These are phyloP conservation scores for Erethizon dorsatum DNA, from an alignment of 2,797 vertebrate species.

Conservation along the genomic window DNA sequence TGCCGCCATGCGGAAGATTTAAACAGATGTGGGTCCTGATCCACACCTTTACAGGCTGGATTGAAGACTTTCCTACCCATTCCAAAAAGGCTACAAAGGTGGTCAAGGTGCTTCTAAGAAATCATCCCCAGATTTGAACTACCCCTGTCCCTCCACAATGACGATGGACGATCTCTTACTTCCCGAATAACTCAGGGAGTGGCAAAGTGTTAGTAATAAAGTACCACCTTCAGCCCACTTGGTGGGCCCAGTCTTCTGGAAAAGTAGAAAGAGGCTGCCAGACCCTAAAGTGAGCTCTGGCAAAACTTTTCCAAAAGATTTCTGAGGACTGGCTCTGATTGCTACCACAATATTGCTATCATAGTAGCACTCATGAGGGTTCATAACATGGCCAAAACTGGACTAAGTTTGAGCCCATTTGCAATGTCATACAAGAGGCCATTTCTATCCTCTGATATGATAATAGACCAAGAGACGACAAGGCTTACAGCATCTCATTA, in stretches of 20 bases:
- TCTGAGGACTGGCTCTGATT: not conserved
- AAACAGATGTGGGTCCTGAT: not conserved
- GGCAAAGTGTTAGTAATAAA: not conserved
- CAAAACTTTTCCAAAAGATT: not conserved
- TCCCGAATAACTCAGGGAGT: not conserved
- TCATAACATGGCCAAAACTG: not conserved
- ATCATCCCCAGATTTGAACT: not conserved
- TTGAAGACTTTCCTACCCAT: not conserved
- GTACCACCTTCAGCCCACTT: not conserved
- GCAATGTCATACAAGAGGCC: not conserved
- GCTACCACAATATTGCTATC: not conserved
- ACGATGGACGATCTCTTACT: not conserved
- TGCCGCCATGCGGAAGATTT: not conserved
- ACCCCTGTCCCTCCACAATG: not conserved
- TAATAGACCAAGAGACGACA: not conserved
- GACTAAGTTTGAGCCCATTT: not conserved
- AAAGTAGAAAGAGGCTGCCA: not conserved
- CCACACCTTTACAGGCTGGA: not conserved
- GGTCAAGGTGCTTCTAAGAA: not conserved
- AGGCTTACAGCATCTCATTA: not conserved
- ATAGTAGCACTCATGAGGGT: not conserved
- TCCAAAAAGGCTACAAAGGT: not conserved
- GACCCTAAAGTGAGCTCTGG: not conserved
- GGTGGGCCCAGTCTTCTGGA: not conserved
- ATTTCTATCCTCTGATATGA: not conserved